Conservation (phyloP, 2,888 invertebrate genomes). For the Autographa gamma region DNA sequence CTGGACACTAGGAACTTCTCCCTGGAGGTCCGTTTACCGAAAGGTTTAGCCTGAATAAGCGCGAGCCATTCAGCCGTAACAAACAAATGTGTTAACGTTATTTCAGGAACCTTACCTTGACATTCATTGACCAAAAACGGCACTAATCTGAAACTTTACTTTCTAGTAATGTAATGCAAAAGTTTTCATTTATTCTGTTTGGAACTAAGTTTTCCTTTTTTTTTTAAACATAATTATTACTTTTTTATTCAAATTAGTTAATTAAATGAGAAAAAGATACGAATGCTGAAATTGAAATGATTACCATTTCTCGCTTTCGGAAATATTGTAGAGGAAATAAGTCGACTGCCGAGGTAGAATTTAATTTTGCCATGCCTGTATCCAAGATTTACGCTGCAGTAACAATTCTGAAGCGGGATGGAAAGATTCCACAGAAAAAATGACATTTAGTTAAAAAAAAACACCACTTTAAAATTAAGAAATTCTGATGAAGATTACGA, state of each 20-base stretch:
- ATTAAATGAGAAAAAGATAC: too few relatives aligned
- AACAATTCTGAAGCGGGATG: background rate
- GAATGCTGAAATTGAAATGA: too few relatives aligned
- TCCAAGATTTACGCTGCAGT: background rate
- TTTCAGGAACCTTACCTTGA: background rate
- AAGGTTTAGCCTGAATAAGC: background rate
- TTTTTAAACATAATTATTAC: too few relatives aligned
- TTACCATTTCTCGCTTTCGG: too few relatives aligned
- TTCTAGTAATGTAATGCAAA: too few relatives aligned
- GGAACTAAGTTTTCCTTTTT: too few relatives aligned
- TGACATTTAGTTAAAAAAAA: background rate
- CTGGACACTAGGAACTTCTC: background rate
- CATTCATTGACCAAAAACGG: background rate
- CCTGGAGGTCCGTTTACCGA: background rate
- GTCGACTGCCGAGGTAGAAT: background rate
- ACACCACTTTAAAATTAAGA: too few relatives aligned
- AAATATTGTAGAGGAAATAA: too few relatives aligned
- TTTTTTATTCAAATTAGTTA: too few relatives aligned
- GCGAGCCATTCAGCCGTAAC: background rate
- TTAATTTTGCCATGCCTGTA: background rate
- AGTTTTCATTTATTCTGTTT: too few relatives aligned
- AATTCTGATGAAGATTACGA: too few relatives aligned
- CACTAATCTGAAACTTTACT: too few relatives aligned
- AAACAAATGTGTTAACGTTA: background rate
- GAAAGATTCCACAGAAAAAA: background rate